Conservation (phyloP, 2,113 vertebrate species). For the Cygnus buccinator region DNA sequence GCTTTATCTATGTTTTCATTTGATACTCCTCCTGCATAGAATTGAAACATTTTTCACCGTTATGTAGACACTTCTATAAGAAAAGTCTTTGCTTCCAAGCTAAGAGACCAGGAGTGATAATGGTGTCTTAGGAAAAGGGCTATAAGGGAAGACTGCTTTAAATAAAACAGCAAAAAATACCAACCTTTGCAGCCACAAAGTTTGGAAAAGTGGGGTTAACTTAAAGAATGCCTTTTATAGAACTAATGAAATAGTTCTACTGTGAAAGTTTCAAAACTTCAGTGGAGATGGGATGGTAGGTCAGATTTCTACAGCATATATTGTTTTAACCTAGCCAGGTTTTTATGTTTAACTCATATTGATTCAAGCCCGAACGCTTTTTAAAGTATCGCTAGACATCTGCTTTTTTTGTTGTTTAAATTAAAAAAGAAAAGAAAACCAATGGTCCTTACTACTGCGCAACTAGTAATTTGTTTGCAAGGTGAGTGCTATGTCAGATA, state of each 20-base stretch:
- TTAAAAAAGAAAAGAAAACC: not conserved
- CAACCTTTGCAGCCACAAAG: not conserved
- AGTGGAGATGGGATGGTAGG: not conserved
- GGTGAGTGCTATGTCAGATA: not conserved
- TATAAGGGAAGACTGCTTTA: not conserved
- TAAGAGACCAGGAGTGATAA: not conserved
- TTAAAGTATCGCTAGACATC: not conserved
- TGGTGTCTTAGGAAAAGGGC: not conserved
- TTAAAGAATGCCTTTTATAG: not conserved
- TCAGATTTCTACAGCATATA: not conserved
- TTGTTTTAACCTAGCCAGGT: not conserved
- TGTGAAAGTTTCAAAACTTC: not conserved
- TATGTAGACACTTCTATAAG: rapidly evolving
- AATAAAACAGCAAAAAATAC: not conserved
- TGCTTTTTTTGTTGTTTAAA: not conserved
- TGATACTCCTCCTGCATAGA: not conserved
- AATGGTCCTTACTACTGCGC: not conserved
- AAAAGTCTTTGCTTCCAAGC: not conserved
- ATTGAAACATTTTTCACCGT: not conserved
- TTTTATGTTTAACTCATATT: not conserved
- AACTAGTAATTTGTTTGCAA: not conserved
- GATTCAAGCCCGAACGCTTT: not conserved
- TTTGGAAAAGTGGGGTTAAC: not conserved
- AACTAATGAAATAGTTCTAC: not conserved
- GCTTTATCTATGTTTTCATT: not conserved